These are phyloP conservation scores for Hyppa rectilinea DNA, from an alignment of 2,888 invertebrate species.

Conservation along the genomic window DNA sequence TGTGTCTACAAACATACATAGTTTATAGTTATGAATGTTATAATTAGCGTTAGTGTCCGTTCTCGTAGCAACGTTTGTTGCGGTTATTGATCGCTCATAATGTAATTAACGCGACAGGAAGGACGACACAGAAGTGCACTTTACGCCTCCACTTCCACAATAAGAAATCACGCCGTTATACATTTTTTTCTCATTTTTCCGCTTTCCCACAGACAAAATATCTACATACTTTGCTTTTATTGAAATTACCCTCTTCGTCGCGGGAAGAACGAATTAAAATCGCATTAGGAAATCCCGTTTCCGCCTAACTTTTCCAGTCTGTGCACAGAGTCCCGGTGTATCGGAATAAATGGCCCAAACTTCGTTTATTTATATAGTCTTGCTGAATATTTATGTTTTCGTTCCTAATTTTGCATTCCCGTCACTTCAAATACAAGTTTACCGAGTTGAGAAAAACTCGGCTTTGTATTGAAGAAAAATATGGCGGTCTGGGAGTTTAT, in stretches of 20 bases:
- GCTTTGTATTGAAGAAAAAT: constrained; percentile 69
- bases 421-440: constrained; percentile 81
- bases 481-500: constrained; percentile 57
- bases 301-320: constrained; percentile 89
- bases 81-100: constrained; percentile 50
- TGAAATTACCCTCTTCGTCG: constrained; percentile 88
- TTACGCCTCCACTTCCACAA: constrained; percentile 45
- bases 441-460: constrained; percentile 69
- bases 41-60: constrained; percentile 21
- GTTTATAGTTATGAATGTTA: background rate
- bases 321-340: constrained; percentile 87
- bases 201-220: constrained; percentile 75
- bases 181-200: constrained; percentile 71
- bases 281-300: constrained; percentile 90
- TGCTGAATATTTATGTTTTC: constrained; percentile 89
- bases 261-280: constrained; percentile 90
- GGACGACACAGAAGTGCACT: constrained; percentile 67
- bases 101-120: constrained; percentile 60
- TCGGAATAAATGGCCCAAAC: constrained; percentile 90
- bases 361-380: constrained; percentile 89
- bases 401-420: constrained; percentile 85
- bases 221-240: constrained; percentile 85
- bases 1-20: background rate
- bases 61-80: background rate
- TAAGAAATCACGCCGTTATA: constrained; percentile 63